A percentile compares a stretch with the other conserved stretches of the same genome.
These are phyloP conservation scores for Augochlorella aurata DNA, from an alignment of 2,888 invertebrate species.

Conservation along the genomic window DNA sequence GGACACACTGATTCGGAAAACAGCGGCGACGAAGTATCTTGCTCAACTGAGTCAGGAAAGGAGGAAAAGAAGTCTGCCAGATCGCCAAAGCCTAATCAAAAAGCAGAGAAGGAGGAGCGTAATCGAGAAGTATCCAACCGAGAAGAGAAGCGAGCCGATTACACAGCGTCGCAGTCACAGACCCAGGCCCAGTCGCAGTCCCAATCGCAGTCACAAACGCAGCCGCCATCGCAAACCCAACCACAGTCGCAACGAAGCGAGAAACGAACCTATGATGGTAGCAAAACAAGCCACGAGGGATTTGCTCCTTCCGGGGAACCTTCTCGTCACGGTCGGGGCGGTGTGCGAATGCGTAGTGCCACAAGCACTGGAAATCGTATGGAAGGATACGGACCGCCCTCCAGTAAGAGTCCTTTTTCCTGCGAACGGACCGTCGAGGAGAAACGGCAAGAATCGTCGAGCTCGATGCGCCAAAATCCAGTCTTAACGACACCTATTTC, in stretches of 20 bases:
- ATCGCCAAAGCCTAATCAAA: constrained; percentile 83
- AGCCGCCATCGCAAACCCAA: constrained; percentile 52
- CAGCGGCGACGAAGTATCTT: constrained; percentile 88
- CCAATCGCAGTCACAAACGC: neutral
- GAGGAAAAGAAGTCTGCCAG: constrained; percentile 84
- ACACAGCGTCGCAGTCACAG: constrained; percentile 58
- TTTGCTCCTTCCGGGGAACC: constrained; percentile 95
- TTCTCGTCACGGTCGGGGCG: constrained; percentile 91
- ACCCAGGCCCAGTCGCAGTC: neutral
- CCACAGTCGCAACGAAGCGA: constrained; percentile 71
- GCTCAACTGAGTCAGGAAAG: constrained; percentile 84
- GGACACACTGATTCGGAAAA: constrained; percentile 89
- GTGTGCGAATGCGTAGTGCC: constrained; percentile 78
- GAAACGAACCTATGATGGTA: constrained; percentile 75
- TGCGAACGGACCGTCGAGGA: constrained; percentile 81
- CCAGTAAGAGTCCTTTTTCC: constrained; percentile 89
- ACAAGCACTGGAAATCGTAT: constrained; percentile 84
- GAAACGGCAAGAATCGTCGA: constrained; percentile 76
- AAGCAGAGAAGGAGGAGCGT: constrained; percentile 85
- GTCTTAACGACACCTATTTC: constrained; percentile 64
- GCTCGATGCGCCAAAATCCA: constrained; percentile 78
- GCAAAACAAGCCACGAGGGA: constrained; percentile 84
- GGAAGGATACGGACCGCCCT: constrained; percentile 91
- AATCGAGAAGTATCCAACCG: constrained; percentile 82
- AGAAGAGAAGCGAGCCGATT: constrained; percentile 76